These are phyloP conservation scores for Amphiprion ocellaris DNA, from an alignment of 2,113 vertebrate species.

Conservation along the genomic window DNA sequence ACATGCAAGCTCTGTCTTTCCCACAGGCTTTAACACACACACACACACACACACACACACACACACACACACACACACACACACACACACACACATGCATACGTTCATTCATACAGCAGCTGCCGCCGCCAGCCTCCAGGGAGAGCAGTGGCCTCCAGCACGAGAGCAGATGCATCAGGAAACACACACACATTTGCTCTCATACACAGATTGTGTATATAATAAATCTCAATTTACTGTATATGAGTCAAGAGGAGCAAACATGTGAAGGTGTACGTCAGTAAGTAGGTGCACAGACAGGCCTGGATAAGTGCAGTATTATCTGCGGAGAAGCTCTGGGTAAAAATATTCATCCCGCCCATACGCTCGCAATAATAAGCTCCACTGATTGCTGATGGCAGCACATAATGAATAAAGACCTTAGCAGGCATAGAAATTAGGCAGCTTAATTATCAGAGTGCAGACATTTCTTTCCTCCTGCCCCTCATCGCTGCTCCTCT, in stretches of 20 bases:
- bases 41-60: conserved; percentile 44
- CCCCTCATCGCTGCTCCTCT: conserved; percentile 39
- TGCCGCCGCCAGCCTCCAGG: conserved; percentile 63
- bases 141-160: conserved; percentile 57
- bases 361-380: conserved; percentile 65
- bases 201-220: conserved; percentile 32
- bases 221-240: conserved; percentile 41
- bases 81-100: conserved; percentile 44
- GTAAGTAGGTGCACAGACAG: neutral
- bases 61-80: conserved; percentile 46
- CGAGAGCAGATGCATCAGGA: conserved; percentile 65
- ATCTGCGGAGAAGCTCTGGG: conserved; percentile 26
- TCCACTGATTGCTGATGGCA: conserved; percentile 72
- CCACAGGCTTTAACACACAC: conserved; percentile 61
- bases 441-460: conserved; percentile 67
- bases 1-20: conserved; percentile 61
- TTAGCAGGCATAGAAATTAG: conserved; percentile 64
- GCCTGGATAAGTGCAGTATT: conserved; percentile 25
- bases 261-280: conserved; percentile 1
- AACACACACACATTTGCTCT: conserved; percentile 43
- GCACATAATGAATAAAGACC: conserved; percentile 75
- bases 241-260: neutral
- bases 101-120: conserved; percentile 74
- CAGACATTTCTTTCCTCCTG: conserved; percentile 54
- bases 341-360: conserved; percentile 64